Evolutionary conservation across 2,797 vertebrate species (phyloP).

Genomic region (Sebastes baramenuke): DNA sequence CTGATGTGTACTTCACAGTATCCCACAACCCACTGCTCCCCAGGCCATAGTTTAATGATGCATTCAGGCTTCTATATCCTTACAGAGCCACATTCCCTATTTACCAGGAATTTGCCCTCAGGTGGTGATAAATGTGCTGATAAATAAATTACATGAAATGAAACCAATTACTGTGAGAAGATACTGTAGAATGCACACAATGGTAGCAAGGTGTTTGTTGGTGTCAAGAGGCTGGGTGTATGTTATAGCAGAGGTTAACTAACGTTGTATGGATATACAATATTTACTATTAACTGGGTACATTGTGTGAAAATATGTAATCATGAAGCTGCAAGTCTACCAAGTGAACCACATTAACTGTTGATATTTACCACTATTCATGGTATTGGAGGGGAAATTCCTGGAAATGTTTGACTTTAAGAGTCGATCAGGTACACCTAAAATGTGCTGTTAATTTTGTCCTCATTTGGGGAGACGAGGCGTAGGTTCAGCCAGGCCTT

Average conservation of each 20-base stretch:
- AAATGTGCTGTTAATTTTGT: not conserved
- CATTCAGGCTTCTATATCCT: not conserved
- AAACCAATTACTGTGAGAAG: not conserved
- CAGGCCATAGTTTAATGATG: not conserved
- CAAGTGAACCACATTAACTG: not conserved
- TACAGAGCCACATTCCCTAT: not conserved
- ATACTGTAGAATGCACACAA: not conserved
- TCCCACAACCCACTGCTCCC: slow-evolving; percentile 7
- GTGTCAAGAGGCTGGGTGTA: not conserved
- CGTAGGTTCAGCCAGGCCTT: not conserved
- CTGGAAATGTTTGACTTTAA: not conserved
- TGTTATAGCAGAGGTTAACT: not conserved
- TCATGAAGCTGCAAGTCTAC: not conserved
- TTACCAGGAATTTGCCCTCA: not conserved
- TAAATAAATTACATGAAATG: not conserved
- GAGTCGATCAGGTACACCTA: not conserved
- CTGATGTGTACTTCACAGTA: not conserved
- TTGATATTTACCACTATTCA: not conserved
- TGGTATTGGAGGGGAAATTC: not conserved
- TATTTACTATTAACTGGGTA: not conserved
- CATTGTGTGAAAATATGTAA: not conserved
- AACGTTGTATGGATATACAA: not conserved
- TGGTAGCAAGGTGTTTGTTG: not conserved
- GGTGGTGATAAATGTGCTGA: not conserved
- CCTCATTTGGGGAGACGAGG: not conserved